Evolutionary conservation across 2,888 invertebrate genomes (phyloP).

Genomic region (Xestia ashworthii): DNA sequence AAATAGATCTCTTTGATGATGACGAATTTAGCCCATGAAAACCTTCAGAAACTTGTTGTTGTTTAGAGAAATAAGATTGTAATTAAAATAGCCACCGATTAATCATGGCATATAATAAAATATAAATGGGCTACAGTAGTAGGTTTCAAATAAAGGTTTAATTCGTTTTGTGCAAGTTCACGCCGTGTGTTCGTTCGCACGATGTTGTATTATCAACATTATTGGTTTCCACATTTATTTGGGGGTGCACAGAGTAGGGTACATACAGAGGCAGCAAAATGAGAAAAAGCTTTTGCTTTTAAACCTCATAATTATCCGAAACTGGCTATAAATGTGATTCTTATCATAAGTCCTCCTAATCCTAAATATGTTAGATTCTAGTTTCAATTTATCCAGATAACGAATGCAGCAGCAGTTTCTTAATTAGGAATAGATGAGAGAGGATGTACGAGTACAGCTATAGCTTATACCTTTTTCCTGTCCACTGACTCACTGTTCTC

Average conservation of each 20-base stretch:
- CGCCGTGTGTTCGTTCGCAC: conserved; percentile 80
- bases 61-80: neutral
- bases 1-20: neutral
- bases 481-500: neutral
- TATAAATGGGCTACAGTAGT: conserved; percentile 26
- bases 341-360: neutral
- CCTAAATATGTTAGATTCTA: neutral
- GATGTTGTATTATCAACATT: conserved; percentile 72
- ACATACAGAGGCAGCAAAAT: neutral
- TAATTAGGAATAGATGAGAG: neutral
- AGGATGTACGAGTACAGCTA: neutral
- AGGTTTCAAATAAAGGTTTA: conserved; percentile 71
- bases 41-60: neutral
- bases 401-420: too few relatives aligned
- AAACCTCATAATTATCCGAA: neutral
- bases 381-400: too few relatives aligned
- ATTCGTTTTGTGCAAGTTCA: conserved; percentile 83
- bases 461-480: neutral
- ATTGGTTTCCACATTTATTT: conserved; percentile 70
- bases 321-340: neutral
- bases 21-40: neutral
- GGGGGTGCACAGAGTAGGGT: conserved; percentile 45
- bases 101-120: conserved; percentile 38
- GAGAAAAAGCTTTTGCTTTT: too few relatives aligned
- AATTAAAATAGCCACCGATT: conserved; percentile 21